Base-by-base conservation (phyloP, 2,797 vertebrate species). In the Falco columbarius region DNA sequence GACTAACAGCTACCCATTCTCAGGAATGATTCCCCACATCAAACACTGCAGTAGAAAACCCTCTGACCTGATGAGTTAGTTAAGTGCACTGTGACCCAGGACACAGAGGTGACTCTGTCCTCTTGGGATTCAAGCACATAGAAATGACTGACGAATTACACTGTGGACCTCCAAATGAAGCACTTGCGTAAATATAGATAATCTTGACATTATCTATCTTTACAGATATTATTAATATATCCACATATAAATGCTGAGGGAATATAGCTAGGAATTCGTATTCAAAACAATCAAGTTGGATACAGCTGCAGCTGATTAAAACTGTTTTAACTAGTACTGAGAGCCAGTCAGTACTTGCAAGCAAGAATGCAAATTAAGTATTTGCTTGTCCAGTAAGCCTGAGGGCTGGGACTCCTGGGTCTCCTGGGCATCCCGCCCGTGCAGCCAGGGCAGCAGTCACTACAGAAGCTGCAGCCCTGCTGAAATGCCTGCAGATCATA, bases 311-410 rank as follows among this genome's bases (percentile, higher is more conserved):
- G 52, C 89, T 85, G 72, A 89, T 52, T 61, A 56, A 93, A 90
- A 75, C 30, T 96, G 80, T 51, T 90, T 95, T 92, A 88, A 97
- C 79, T 70, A 94, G 61, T 29, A 86, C n/a, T 3, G 4, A 80
- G 59, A 90, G n/a, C 40, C 68, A 47, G 71, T 70, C 77, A 80
- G 58, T 66, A 20, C 66, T 47, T 34, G 21, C 49, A 38, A 62
- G 36, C 23, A 82, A 52, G 71, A 94, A 82, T 19, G 77, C n/a
- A 76, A 86, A 90, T 42, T 6, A 95, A 95, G n/a, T 52, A 30
- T 88, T 95, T 71, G 68, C 7, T 42, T 85, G 44, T 72, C 82
- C 56, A 49, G 56, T 24, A 74, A 79, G 51, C 77, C 54, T 82
- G 91, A 89, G 44, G 63, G 29, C 47, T 42, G 40, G 56, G 75